Evolutionary conservation across 2,113 vertebrate genomes (phyloP), one percentile per base, ranked within the genome.

Genomic region (Tupaia chinensis): DNA sequence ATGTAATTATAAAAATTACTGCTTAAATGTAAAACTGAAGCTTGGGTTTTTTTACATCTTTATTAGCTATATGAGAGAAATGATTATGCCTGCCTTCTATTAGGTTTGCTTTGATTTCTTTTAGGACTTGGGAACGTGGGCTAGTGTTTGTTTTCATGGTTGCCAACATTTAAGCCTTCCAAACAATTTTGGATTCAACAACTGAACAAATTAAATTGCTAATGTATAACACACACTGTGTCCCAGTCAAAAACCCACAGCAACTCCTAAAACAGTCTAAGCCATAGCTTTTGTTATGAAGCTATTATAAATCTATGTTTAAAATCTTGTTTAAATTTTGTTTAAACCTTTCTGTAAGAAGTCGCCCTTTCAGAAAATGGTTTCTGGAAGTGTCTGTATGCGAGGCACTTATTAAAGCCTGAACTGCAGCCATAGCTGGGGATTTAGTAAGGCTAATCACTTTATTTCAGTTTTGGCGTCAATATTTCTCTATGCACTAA

Each of bases 41-140:
- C 86, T 91, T 34, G 23, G 70, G 44, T 44, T 93, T 87, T 87
- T 96, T 86, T 56, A 86, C 84, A 95, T 96, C 87, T 98, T 97
- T 95, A 97, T 93, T 95, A 94, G 97, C 91, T 86, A 77, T 70
- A 91, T 13, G 95, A 96, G 97, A 89, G 91, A 97, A 96, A 95
- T 92, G 65, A 97, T 96, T 89, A 92, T 78, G 84, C 77, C 95
- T 95, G 93, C 58, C 93, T 97, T 94, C 91, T 73, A 96, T 96
- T 97, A 96, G 65, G 83, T 84, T 93, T 96, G 82, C 96, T 97
- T 97, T 97, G 95, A 96, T 97, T 98, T 97, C 96, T 80, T 89
- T 91, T 94, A 89, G 93, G 68, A 73, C 27, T 87, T 96, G 96
- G 89, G 86, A 98, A 97, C 7, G 13, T 89, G 82, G 91, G 91